Evolutionary conservation across 1,140 invertebrate genomes (phyloP).

Genomic region (Pseudachorutes palmiensis): DNA sequence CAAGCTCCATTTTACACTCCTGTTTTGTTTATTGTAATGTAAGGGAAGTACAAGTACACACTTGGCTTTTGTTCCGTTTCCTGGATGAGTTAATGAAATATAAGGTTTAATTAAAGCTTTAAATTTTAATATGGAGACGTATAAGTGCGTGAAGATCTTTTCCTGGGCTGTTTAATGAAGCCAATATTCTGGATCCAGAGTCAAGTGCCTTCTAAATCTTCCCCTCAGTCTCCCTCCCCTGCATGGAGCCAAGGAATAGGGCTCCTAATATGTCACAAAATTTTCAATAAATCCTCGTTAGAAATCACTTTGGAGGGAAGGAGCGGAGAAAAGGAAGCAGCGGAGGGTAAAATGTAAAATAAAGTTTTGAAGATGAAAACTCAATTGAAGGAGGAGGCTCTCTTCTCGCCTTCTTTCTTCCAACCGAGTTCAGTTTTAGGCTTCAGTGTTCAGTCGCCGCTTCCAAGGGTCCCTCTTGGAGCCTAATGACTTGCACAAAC

Average conservation of each 20-base stretch:
- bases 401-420: background rate
- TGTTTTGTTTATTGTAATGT: too few species aligned
- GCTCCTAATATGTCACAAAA: background rate
- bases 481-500: too few species aligned
- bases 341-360: background rate
- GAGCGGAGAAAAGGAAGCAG: background rate
- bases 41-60: too few species aligned
- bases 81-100: too few species aligned
- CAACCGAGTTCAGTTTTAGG: background rate
- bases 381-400: background rate
- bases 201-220: constrained; percentile 1
- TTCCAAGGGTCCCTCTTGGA: too few species aligned
- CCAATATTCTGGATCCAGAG: background rate
- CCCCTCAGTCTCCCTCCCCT: background rate
- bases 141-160: too few species aligned
- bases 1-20: too few species aligned
- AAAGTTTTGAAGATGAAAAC: constrained; percentile 5
- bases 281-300: constrained; percentile 10
- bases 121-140: too few species aligned
- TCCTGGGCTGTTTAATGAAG: background rate
- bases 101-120: too few species aligned
- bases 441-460: background rate
- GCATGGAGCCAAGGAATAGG: background rate
- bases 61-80: too few species aligned
- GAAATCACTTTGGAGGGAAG: constrained; percentile 3